Evolutionary conservation across 2,888 invertebrate genomes (phyloP).

Genomic region (Nudaria mundana): DNA sequence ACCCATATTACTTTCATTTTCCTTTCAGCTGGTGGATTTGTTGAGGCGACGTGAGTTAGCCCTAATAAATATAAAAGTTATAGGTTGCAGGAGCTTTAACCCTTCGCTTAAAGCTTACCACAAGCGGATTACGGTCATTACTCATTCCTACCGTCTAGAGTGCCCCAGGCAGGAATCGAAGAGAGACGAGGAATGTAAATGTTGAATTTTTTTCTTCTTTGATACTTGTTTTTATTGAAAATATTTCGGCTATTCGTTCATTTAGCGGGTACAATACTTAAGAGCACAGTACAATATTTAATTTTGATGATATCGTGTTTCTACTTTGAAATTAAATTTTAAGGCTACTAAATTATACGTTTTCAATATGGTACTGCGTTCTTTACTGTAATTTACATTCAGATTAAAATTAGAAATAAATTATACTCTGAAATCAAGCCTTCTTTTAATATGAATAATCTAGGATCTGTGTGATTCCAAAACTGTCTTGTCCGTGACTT

Average conservation of each 20-base stretch:
- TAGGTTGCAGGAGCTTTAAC: constrained; percentile 70
- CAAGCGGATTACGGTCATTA: constrained; percentile 78
- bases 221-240: constrained; percentile 42
- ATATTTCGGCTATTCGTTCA: constrained; percentile 27
- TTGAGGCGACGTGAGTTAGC: constrained; percentile 51
- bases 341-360: no score
- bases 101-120: constrained; percentile 76
- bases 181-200: constrained; percentile 46
- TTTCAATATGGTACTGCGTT: no score
- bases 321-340: background rate
- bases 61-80: constrained; percentile 71
- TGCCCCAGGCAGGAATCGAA: constrained; percentile 57
- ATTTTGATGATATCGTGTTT: constrained; percentile 10
- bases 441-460: no score
- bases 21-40: constrained; percentile 51
- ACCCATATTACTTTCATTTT: constrained; percentile 52
- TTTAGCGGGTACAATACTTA: constrained; percentile 18
- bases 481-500: no score
- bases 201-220: constrained; percentile 48
- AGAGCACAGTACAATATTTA: constrained; percentile 10
- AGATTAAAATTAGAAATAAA: no score
- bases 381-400: no score
- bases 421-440: no score
- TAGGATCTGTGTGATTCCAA: no score
- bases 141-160: constrained; percentile 74